Base-by-base conservation (phyloP, 2,888 invertebrate species). In the Philereme vetulata region DNA sequence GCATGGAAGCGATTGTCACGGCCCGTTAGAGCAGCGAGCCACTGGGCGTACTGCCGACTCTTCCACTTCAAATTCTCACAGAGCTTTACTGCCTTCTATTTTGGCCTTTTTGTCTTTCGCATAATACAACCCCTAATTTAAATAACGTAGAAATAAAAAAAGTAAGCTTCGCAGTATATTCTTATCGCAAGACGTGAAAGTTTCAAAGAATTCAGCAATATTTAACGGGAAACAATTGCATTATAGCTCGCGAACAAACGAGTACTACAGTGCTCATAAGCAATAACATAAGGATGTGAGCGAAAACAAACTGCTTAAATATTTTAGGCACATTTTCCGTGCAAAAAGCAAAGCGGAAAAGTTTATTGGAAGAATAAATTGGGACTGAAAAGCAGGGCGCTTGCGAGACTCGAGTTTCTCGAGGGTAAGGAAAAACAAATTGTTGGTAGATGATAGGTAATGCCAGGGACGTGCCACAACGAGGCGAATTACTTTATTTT, bases 1-100 rank as follows among this genome's bases (percentile, higher is more conserved):
- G 88, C 88, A 89, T 89, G 89, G 89, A 90, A 88, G 85, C 88
- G 86, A 87, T 92, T 89, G 89, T 90, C 88, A 87, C 86, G 90
- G 87, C 78, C 88, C 86, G 90, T 85, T 89, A 80, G 84, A 86
- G 78, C 70, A 80, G 80, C 81, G 80, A 87, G 79, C 84, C 83
- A 82, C 84, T 76, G 78, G 80, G 83, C 87, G 85, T 78, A 86
- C 85, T 77, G 74, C 86, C 85, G 86, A 76, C 76, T 76, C 80
- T 75, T 64, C 76, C 80, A 81, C 76, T 82, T 85, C 79, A 80
- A 87, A 84, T 80, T 78, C 76, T 74, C 76, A 78, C 80, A 78
- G 71, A 78, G 75, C 74, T 72, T 75, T 73, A 71, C 74, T 72
- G 56, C 51, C 49, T 64, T 59, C 57, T 65, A 57, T 53, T 57